A percentile compares a stretch with the other conserved stretches of the same genome.
Conservation (phyloP, 1,140 invertebrate species). For the Harlomillsia oculata region DNA sequence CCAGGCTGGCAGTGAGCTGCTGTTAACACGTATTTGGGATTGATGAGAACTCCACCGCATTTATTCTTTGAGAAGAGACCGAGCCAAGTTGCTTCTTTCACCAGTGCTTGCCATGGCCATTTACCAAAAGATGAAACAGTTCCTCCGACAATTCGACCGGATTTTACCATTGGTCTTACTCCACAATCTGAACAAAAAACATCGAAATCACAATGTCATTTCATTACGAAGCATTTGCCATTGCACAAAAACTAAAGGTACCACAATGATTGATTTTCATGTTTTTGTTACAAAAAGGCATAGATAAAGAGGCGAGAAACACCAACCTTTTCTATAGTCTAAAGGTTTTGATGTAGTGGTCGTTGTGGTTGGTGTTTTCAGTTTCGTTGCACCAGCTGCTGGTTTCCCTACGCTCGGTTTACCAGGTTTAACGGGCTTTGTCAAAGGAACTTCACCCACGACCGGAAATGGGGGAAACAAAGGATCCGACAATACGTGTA, state of each 20-base stretch:
- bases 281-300: background rate
- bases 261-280: background rate
- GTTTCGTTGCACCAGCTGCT: constrained; percentile 32
- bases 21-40: constrained; percentile 72
- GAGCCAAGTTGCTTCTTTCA: constrained; percentile 80
- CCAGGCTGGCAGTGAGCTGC: constrained; percentile 91
- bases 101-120: constrained; percentile 88
- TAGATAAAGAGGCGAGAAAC: too few species aligned
- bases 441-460: constrained; percentile 23
- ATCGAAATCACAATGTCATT: background rate
- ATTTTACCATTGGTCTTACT: constrained; percentile 58
- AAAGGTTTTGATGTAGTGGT: constrained; percentile 38
- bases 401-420: constrained; percentile 12
- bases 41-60: constrained; percentile 83
- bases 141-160: constrained; percentile 77
- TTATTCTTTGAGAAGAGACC: constrained; percentile 93
- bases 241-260: background rate
- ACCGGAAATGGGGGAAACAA: constrained; percentile 28
- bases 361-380: constrained; percentile 30
- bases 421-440: constrained; percentile 15
- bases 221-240: constrained; percentile 7
- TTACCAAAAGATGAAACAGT: constrained; percentile 73
- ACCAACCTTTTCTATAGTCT: constrained; percentile 54
- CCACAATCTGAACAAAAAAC: constrained; percentile 64
- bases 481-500: constrained; percentile 29